Base-by-base conservation (phyloP, 2,113 vertebrate genomes). In the Chionis minor region DNA sequence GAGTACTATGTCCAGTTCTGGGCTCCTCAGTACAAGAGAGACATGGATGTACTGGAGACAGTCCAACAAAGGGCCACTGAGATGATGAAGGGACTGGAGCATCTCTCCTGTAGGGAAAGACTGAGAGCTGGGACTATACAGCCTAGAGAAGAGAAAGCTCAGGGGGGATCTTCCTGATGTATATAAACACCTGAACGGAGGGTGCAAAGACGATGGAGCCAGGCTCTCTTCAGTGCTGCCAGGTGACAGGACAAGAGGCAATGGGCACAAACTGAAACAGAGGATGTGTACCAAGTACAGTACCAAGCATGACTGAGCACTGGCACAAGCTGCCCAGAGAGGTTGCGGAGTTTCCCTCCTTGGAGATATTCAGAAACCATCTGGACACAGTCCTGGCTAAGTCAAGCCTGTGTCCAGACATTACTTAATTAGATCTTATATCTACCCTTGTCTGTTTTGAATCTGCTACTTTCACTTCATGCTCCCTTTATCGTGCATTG, bases 391-490 rank as follows among this genome's bases (percentile, higher is more conserved):
- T 33, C 32, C 32, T 42, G 9, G n/a, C 22, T 49, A 86, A 69
- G 33, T 6, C 0, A 0, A 0, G 38, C 10, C 9, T 47, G 14
- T 32, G 11, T 30, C 56, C 45, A 61, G n/a, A 67, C 7, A 10
- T 67, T 51, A 32, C 17, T 75, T 71, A 32, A 70, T 75, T 81
- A 47, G 24, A 16, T 23, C 47, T 58, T 52, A 42, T 9, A 62
- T 10, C 32, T 74, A 35, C 8, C 66, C 44, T 52, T 33, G 6
- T 20, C 52, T 51, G 10, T 17, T 79, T 63, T 80, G 38, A 61
- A 83, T 45, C 51, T 47, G 45, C 30, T 47, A 19, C 26, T 85
- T 94, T 54, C 44, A 58, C n/a, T 65, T 63, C 62, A 52, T 19
- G 33, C 8, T 84, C 33, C 21, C 16, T 75, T 81, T 65, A 69